Evolutionary conservation across 23 tunicate species (phyloP).

Genomic region (Trididemnum nubilum): DNA sequence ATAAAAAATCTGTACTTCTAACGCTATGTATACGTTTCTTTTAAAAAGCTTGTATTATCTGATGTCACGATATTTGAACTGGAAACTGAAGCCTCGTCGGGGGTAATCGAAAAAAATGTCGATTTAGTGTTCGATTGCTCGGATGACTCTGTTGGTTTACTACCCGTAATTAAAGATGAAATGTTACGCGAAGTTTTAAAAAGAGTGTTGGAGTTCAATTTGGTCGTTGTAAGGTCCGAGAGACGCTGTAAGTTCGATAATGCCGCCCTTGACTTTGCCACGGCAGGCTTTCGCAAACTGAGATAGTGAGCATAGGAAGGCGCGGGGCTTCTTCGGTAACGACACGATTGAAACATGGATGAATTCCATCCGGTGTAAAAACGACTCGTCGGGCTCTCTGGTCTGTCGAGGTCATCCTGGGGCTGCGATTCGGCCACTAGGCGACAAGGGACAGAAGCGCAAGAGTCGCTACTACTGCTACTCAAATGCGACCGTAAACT

Average conservation of each 20-base stretch:
- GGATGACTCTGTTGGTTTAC: too few species aligned
- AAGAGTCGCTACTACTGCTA: constrained; percentile 44
- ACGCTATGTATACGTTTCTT: too few species aligned
- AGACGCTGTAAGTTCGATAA: background rate
- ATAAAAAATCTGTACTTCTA: too few species aligned
- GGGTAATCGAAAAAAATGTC: too few species aligned
- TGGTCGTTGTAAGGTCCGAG: background rate
- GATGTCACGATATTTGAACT: too few species aligned
- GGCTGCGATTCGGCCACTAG: constrained; percentile 41
- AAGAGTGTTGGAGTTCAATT: background rate
- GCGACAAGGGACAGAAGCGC: constrained; percentile 25
- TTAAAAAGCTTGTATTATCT: too few species aligned
- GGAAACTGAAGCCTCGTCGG: too few species aligned
- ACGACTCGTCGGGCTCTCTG: background rate
- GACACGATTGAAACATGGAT: background rate
- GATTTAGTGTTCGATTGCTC: too few species aligned
- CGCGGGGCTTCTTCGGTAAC: background rate
- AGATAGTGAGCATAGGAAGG: constrained; percentile 49
- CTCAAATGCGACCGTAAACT: constrained; percentile 16
- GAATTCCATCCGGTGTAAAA: background rate
- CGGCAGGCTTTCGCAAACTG: constrained; percentile 17
- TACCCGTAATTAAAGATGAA: too few species aligned
- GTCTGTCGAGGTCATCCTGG: background rate
- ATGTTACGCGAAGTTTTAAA: too few species aligned
- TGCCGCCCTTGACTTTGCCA: background rate